Percentiles rank a stretch among this genome's conserved stretches.
These are phyloP conservation scores for Saccopteryx leptura DNA, from an alignment of 2,113 vertebrate species.

Conservation along the genomic window DNA sequence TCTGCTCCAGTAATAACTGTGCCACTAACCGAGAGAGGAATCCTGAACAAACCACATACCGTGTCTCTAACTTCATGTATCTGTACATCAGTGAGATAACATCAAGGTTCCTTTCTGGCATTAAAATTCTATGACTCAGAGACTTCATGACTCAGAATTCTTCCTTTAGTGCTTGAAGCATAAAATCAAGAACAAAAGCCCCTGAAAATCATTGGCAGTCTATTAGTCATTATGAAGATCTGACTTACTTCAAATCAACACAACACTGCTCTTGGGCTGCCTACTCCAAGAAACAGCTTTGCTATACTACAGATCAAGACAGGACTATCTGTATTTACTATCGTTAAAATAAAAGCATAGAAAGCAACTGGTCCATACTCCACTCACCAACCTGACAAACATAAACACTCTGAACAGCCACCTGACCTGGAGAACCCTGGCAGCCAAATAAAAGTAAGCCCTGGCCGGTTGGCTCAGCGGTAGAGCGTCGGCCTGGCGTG, in stretches of 20 bases:
- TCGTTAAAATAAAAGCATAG: background rate
- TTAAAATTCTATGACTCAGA: constrained; percentile 15
- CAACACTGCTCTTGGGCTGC: background rate
- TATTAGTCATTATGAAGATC: background rate
- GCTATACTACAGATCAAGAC: background rate
- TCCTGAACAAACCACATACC: background rate
- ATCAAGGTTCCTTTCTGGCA: constrained; percentile 20
- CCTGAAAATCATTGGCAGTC: background rate
- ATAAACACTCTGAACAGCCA: background rate
- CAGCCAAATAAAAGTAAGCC: background rate
- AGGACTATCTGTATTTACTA: background rate
- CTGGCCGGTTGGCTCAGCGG: too few relatives aligned
- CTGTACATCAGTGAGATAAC: background rate
- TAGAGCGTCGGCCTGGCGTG: too few relatives aligned
- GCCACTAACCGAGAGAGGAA: background rate
- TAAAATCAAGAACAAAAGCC: background rate
- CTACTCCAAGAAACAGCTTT: constrained; percentile 4
- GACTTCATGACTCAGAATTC: constrained; percentile 42
- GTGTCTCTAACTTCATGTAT: background rate
- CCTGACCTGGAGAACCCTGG: background rate
- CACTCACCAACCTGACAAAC: constrained; percentile 21
- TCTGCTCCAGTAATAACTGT: background rate
- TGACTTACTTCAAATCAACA: background rate
- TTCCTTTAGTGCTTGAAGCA: constrained; percentile 4
- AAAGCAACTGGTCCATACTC: background rate